Evolutionary conservation across 2,888 invertebrate genomes (phyloP), one percentile per base, ranked within the genome.

Genomic region (Dolomedes plantarius): DNA sequence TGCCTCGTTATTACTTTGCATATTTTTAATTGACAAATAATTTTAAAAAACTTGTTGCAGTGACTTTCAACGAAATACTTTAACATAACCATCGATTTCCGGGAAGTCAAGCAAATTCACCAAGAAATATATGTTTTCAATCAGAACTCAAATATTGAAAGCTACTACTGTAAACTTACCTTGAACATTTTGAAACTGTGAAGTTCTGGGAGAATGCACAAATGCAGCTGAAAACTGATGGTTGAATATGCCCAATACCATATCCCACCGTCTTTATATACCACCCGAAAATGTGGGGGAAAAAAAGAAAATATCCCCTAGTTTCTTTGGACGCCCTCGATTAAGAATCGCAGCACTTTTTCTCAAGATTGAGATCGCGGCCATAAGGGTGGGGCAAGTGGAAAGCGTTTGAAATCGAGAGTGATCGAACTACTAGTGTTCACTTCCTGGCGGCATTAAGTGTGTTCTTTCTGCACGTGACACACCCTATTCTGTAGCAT

Each of bases 351-450:
- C 56, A 68, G 31, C 74, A 81, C 82, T 75, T 71, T 82, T 71
- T 41, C 82, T 76, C 76, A 32, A 28, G 64, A 83, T 76, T 76
- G 71, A 83, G 82, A 83, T 83, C 76, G 41, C 82, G 82, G 82
- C 65, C 82, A 75, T 28, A 28, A 65, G 82, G 82, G 82, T 77
- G 82, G 82, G 75, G 82, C 67, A 27, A 28, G 64, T 2, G n/a
- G 32, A 13, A 46, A 65, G 27, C 31, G 36, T 28, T 32, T n/a
- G 80, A 81, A 81, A 81, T 81, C 80, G 74, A 81, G 39, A 81
- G 75, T 75, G 81, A 82, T 82, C 75, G 64, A 36, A 39, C 74
- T 81, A 41, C 79, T 39, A 36, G 36, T 46, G 64, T 39, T 16
- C 31, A 32, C 74, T 73, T 74, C 73, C 81, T 82, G 80, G 23